phyloP scores from a whole-genome alignment of 2,888 invertebrate species.

The Junonia oenone region DNA sequence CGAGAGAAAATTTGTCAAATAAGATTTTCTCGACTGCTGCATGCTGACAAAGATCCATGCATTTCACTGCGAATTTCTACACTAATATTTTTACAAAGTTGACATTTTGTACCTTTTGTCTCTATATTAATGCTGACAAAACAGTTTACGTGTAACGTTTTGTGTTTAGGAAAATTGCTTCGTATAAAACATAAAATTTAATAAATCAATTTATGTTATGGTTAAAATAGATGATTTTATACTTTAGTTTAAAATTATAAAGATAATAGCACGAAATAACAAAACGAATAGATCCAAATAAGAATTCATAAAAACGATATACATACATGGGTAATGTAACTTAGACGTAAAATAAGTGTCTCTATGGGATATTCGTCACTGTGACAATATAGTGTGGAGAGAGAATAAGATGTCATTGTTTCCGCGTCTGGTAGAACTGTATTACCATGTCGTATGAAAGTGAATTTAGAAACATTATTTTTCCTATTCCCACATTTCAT shows the following conservation, averaged over 20 bases:
- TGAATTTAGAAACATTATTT: constrained; percentile 29
- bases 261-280: no score
- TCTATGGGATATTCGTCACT: background rate
- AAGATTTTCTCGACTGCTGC: constrained; percentile 8
- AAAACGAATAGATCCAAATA: no score
- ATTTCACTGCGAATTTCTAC: background rate
- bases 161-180: background rate
- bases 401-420: constrained; percentile 10
- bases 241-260: no score
- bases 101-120: background rate
- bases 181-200: no score
- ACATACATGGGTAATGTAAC: no score
- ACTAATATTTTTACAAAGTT: constrained; percentile 4
- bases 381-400: background rate
- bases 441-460: constrained; percentile 22
- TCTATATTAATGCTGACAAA: background rate
- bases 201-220: no score
- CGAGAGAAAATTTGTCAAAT: constrained; percentile 6
- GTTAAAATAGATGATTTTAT: no score
- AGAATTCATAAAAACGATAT: no score
- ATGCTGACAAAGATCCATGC: constrained; percentile 6
- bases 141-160: background rate
- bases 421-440: constrained; percentile 9
- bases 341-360: no score
- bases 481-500: constrained; percentile 28